Base-by-base conservation (phyloP, 2,888 invertebrate genomes). In the Limenitis camilla region DNA sequence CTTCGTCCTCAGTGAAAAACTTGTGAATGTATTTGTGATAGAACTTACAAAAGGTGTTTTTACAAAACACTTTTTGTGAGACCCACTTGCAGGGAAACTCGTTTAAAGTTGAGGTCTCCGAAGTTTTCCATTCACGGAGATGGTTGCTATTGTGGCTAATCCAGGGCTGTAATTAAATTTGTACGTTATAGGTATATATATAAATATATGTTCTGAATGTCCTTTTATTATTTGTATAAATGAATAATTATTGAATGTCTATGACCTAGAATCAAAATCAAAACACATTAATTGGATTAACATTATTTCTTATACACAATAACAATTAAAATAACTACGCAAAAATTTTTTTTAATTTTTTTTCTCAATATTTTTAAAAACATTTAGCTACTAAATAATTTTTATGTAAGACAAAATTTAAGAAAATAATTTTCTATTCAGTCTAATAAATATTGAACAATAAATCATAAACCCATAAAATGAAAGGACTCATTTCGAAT, bases 141-240 rank as follows among this genome's bases (percentile, higher is more conserved):
- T 74, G 73, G 64, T 64, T 71, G 74, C 81, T 72, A 84, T 83
- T 84, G 81, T 81, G 77, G 80, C 79, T 84, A 82, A 83, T 82
- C 81, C 77, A 74, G 74, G 76, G 74, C 73, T 74, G 76, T 82
- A 82, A 83, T 85, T 82, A 83, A 84, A 83, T 83, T 84, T 80
- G 81, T 83, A 27, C 6, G 28, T 6, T 19, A 38, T 28, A 28
- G 27, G 27, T 27, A 38, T 28, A 29, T n/a, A 10, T n/a, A 27
- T 9, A 28, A 8, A 33, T 8, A 33, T 33, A 3, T 7, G 4
- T 33, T 33, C 4, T 33, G 9, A 8, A 9, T 3, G 7, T 33
- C 9, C 9, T 8, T 8, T 33, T 33, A 33, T n/a, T n/a, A n/a
- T n/a, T n/a, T n/a, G n/a, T n/a, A n/a, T n/a, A n/a, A n/a, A n/a